Base-by-base conservation (phyloP, 1,140 invertebrate genomes). In the Chironomus striatipennis region DNA sequence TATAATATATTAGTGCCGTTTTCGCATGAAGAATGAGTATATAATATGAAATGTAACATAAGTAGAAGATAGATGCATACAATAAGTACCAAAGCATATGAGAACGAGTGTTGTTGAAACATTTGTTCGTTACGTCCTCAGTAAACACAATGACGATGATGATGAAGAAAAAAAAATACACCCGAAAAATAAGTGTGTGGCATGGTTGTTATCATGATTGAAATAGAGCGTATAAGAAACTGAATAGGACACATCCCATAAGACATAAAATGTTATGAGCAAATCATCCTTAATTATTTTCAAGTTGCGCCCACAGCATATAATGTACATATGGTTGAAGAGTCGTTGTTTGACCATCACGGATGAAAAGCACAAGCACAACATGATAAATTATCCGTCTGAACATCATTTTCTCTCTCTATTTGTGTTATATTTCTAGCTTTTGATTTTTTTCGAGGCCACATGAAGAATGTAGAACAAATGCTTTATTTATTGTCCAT, bases 351-450 rank as follows among this genome's bases (percentile, higher is more conserved):
- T 57, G 47, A 57, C 47, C 47, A 57, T 57, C 12, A 57, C 12
- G n/a, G 15, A 47, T 47, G 15, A 57, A n/a, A 57, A 15, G 47
- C 12, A 57, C 12, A 57, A 57, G 47, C 12, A 57, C 24, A n/a
- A 57, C 47, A 57, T 57, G 47, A 57, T 57, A 57, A 57, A 57
- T 57, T 57, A 57, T 57, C 12, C n/a, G 47, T 57, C 47, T 57
- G 47, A 57, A 57, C 47, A 57, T 34, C 5, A 34, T 57, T 57
- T 57, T 57, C 12, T 57, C 4, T 12, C 47, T n/a, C n/a, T 57
- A n/a, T 57, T n/a, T n/a, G n/a, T n/a, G n/a, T n/a, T n/a, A n/a
- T n/a, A n/a, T n/a, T n/a, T 34, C 12, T n/a, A 15, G 9, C 12
- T 57, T 57, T 57, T 57, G 12, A 34, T n/a, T 57, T 57, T n/a